These are phyloP conservation scores for Phalacrocorax pelagicus DNA, from an alignment of 2,113 vertebrate species.

Conservation along the genomic window DNA sequence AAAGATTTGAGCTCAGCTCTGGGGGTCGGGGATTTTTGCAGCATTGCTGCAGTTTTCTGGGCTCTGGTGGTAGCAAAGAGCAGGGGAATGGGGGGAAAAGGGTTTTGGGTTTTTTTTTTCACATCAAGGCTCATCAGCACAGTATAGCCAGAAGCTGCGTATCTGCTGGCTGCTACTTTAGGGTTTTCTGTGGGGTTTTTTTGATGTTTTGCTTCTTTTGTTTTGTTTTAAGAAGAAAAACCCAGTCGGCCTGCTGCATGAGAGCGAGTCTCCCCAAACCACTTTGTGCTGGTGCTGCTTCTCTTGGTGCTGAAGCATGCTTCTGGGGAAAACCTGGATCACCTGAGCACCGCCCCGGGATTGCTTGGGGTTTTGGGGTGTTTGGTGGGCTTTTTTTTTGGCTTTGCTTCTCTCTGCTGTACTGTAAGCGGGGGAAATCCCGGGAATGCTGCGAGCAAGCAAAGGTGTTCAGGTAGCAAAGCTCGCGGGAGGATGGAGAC, in stretches of 20 bases:
- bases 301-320: background rate
- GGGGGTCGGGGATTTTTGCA: background rate
- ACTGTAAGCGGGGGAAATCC: background rate
- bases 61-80: background rate
- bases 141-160: background rate
- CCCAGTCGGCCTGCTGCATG: rapidly evolving
- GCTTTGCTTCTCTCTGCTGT: background rate
- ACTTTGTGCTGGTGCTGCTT: background rate
- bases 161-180: background rate
- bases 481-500: background rate
- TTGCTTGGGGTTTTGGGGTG: background rate
- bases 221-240: background rate
- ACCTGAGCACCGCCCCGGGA: background rate
- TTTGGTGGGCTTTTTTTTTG: background rate
- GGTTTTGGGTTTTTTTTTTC: background rate
- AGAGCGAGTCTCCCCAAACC: background rate
- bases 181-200: rapidly evolving
- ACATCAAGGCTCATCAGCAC: background rate
- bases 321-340: background rate
- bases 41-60: background rate
- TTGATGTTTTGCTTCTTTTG: too few relatives aligned
- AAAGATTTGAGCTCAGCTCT: background rate
- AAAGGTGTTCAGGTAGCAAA: background rate
- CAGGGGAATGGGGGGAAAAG: background rate
- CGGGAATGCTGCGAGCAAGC: background rate